Base-by-base conservation (phyloP, 2,888 invertebrate species). In the Tinea pellionella region DNA sequence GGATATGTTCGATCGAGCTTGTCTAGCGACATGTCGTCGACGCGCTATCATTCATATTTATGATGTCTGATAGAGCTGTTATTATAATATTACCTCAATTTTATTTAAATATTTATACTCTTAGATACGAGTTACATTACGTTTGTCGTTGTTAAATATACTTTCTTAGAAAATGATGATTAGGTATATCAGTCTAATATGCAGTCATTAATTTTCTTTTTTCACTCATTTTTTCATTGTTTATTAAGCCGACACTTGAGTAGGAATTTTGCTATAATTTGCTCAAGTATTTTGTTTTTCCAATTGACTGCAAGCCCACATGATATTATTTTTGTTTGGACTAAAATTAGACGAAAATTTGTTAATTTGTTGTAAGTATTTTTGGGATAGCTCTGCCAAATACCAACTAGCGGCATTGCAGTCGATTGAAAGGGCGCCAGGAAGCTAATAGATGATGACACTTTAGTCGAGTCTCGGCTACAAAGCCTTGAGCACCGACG, bases 31-130 rank as follows among this genome's bases (percentile, higher is more conserved):
- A 74, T 78, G 78, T 80, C 77, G 69, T 70, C 76, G 32, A 9
- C 30, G 66, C 77, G 73, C 78, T 72, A 69, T 74, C 78, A 79
- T 71, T 82, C 77, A 77, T 77, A 78, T 77, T 84, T 78, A 83
- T 80, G 73, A 71, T 67, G 69, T 72, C 68, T 73, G 66, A 65
- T 71, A 67, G 67, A 69, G 67, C 63, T 32, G 57, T 57, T 57
- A 57, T 30, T 57, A 32, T 29, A 30, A 24, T 32, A 57, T 32
- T 57, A 53, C 53, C 16, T 53, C 53, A 53, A 53, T 16, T 42
- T 6, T 47, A 47, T 47, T 47, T 15, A 47, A 47, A 47, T 47
- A 16, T 47, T 47, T 47, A 47, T 9, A 37, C 2, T 37, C 37
- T 24, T 24, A 24, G 3, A 6, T 6, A 24, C 6, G 6, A 3